Conservation (phyloP, 2,888 invertebrate species). For the Quadriops clusia region DNA sequence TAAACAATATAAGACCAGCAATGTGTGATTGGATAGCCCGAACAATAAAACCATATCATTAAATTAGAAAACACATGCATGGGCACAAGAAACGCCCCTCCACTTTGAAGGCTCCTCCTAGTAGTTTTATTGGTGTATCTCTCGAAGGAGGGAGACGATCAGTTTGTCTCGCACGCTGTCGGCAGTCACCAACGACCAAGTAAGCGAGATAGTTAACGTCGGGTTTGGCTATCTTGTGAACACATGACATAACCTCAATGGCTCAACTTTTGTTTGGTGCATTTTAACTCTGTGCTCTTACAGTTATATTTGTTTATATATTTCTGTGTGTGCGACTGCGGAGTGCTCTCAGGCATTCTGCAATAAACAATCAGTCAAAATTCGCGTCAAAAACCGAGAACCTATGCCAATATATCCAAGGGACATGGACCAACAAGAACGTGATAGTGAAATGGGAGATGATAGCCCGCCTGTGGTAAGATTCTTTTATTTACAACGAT, state of each 20-base stretch:
- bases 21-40: slow-evolving; percentile 32
- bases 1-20: too few species aligned
- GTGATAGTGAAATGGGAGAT: slow-evolving; percentile 65
- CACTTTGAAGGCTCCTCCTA: slow-evolving; percentile 32
- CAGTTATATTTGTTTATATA: slow-evolving; percentile 14
- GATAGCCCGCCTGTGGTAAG: slow-evolving; percentile 65
- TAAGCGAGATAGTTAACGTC: too few species aligned
- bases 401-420: slow-evolving; percentile 78
- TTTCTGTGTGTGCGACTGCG: slow-evolving; percentile 24
- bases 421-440: slow-evolving; percentile 49
- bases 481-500: too few species aligned
- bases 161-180: neutral
- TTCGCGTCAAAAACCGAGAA: slow-evolving; percentile 81
- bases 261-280: slow-evolving; percentile 10
- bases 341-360: slow-evolving; percentile 34
- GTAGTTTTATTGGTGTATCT: slow-evolving; percentile 22
- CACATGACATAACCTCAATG: slow-evolving; percentile 22
- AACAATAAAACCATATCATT: slow-evolving; percentile 35
- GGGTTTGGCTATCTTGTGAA: too few species aligned
- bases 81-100: slow-evolving; percentile 27
- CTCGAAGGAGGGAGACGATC: slow-evolving; percentile 7
- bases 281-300: slow-evolving; percentile 6
- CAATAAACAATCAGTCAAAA: slow-evolving; percentile 49
- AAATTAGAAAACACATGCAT: slow-evolving; percentile 20
- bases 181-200: slow-evolving; percentile 2